phyloP scores from a whole-genome alignment of 1,140 invertebrate genomes.

The Drosophila cardini region DNA sequence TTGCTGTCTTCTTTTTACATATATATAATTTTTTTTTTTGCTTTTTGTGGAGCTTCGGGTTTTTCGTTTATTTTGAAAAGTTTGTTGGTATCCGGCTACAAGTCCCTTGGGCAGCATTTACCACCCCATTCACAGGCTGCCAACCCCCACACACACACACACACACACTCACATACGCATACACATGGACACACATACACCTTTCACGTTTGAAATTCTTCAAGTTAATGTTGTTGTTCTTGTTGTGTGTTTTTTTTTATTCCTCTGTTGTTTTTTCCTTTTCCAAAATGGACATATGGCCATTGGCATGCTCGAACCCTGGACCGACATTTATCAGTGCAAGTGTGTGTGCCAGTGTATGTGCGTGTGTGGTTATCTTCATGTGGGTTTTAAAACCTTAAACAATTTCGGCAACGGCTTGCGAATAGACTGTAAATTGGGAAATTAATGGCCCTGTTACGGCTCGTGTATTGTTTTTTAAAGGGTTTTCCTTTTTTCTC shows the following conservation, averaged over 20 bases:
- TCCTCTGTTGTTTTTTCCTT: constrained; percentile 55
- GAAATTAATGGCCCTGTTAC: constrained; percentile 81
- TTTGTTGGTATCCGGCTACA: constrained; percentile 83
- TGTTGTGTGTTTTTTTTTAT: constrained; percentile 24
- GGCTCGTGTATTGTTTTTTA: constrained; percentile 80
- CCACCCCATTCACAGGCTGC: constrained; percentile 79
- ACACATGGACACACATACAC: constrained; percentile 19
- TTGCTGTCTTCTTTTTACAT: constrained; percentile 11
- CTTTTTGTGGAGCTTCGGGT: constrained; percentile 34
- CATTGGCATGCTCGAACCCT: constrained; percentile 64
- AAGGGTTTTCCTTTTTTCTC: constrained; percentile 60
- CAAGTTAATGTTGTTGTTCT: constrained; percentile 67
- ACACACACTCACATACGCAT: constrained; percentile 25
- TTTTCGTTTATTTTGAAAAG: constrained; percentile 75
- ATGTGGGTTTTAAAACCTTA: constrained; percentile 76
- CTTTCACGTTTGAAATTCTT: constrained; percentile 58
- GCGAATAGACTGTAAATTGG: constrained; percentile 83
- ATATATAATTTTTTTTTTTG: constrained; percentile 45
- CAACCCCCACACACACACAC: constrained; percentile 48
- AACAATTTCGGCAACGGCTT: constrained; percentile 81
- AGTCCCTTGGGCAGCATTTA: constrained; percentile 84
- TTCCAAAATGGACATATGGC: constrained; percentile 82
- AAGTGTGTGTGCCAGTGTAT: constrained; percentile 31
- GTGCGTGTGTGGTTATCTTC: constrained; percentile 54
- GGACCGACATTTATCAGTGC: constrained; percentile 53